Evolutionary conservation across 1,140 invertebrate species (phyloP).

Genomic region (Zaprionus ornatus): DNA sequence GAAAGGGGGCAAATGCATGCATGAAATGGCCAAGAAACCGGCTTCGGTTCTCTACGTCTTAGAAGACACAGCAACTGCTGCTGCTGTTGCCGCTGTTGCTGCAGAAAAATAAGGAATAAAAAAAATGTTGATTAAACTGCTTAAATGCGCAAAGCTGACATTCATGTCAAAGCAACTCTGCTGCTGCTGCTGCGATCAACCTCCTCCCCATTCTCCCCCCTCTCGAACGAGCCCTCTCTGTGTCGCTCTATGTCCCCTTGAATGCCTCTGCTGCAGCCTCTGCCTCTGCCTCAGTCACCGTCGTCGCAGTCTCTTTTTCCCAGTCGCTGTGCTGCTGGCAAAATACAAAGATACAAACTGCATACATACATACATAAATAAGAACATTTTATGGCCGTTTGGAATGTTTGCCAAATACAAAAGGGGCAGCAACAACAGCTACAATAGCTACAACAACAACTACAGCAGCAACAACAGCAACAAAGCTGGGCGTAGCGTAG

Average conservation of each 20-base stretch:
- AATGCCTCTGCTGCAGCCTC: not conserved
- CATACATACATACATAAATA: conserved; percentile 53
- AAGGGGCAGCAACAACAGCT: conserved; percentile 26
- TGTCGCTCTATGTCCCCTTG: not conserved
- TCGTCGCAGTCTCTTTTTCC: conserved; percentile 2
- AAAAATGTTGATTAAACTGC: conserved; percentile 77
- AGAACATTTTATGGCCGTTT: conserved; percentile 62
- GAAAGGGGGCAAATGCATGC: conserved; percentile 27
- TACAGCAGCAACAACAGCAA: conserved; percentile 13
- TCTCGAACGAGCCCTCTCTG: not conserved
- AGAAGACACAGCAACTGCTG: conserved; percentile 34
- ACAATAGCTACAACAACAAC: conserved; percentile 13
- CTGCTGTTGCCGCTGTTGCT: conserved; percentile 14
- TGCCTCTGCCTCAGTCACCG: not conserved
- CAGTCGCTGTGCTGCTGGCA: conserved; percentile 47
- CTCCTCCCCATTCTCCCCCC: not conserved
- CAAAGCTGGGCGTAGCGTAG: conserved; percentile 66
- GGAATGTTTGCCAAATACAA: conserved; percentile 79
- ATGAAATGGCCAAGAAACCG: conserved; percentile 58
- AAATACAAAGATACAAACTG: conserved; percentile 43
- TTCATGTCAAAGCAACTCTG: conserved; percentile 78
- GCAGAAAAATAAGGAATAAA: conserved; percentile 41
- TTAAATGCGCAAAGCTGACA: conserved; percentile 80
- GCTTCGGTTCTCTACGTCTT: conserved; percentile 41
- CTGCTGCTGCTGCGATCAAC: not conserved